Evolutionary conservation across 2,888 invertebrate species (phyloP), one percentile per base, ranked within the genome.

Genomic region (Cephus sareptanus): DNA sequence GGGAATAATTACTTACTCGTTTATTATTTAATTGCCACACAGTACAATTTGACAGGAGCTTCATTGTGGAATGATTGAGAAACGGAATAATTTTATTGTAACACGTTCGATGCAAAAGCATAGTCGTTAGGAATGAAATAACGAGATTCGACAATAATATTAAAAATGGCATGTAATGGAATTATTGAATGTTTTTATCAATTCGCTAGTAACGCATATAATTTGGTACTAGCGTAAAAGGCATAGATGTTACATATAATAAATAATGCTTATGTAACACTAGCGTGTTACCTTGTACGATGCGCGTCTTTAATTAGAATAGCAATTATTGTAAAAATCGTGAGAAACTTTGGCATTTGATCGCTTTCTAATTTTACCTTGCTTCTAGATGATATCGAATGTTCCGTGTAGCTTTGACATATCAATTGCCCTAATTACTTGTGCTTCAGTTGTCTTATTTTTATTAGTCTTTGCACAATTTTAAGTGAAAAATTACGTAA

Each of bases 211-310:
- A 81, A 82, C 79, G 81, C 77, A 76, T 75, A 75, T 77, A 76
- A 71, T 80, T 80, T 86, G 77, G 83, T 82, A 85, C 80, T 83
- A 83, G 85, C 79, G 78, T 30, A 74, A 35, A 35, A n/a, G 31
- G 31, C 23, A 6, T 71, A 71, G 9, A 71, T 71, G 12, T 56
- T 56, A 15, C 9, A 23, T 56, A 23, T 56, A 23, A 56, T 23
- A 9, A 56, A 23, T 56, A 56, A 56, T 56, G 56, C 56, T 56
- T 56, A 56, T 56, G 6, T 2, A 23, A 56, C 56, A 56, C 9
- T 56, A 9, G 23, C 23, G 9, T 23, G 56, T 56, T 56, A 23
- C 56, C 2, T 56, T 23, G 23, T 9, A 9, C 56, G 56, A 56
- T 56, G 56, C 56, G 23, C 9, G 23, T 56, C 9, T 56, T 56